Conservation (phyloP, 2,888 invertebrate genomes). For the Galeruca laticollis region DNA sequence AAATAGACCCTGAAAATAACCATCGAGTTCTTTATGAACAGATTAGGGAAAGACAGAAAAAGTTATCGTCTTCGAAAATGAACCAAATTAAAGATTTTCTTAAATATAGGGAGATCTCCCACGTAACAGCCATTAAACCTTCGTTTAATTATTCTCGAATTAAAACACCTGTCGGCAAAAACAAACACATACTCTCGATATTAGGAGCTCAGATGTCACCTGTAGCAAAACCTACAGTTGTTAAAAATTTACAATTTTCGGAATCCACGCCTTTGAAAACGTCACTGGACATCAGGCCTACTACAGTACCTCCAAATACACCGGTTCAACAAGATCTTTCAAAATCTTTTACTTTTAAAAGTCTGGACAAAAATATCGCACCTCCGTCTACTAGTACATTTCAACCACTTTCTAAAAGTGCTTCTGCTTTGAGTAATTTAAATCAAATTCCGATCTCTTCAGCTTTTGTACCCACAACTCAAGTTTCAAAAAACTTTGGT, state of each 20-base stretch:
- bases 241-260: conserved; percentile 51
- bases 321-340: conserved; percentile 31
- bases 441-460: conserved; percentile 29
- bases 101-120: conserved; percentile 69
- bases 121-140: conserved; percentile 70
- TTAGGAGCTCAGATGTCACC: conserved; percentile 50
- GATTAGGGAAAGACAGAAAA: conserved; percentile 57
- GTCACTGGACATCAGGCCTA: conserved; percentile 36
- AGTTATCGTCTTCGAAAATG: conserved; percentile 69
- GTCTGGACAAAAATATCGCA: conserved; percentile 23
- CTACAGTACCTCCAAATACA: conserved; percentile 37
- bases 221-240: conserved; percentile 41
- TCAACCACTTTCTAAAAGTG: conserved; percentile 20
- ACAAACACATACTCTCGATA: conserved; percentile 46
- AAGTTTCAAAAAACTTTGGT: conserved; percentile 30
- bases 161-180: conserved; percentile 48
- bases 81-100: conserved; percentile 69
- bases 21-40: conserved; percentile 64
- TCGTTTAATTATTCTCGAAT: conserved; percentile 58
- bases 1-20: conserved; percentile 67
- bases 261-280: conserved; percentile 54
- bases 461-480: conserved; percentile 45
- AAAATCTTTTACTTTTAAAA: conserved; percentile 40
- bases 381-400: background rate
- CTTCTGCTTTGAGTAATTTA: conserved; percentile 31